phyloP scores from a whole-genome alignment of 2,888 invertebrate species.

The Heliconius cydno region DNA sequence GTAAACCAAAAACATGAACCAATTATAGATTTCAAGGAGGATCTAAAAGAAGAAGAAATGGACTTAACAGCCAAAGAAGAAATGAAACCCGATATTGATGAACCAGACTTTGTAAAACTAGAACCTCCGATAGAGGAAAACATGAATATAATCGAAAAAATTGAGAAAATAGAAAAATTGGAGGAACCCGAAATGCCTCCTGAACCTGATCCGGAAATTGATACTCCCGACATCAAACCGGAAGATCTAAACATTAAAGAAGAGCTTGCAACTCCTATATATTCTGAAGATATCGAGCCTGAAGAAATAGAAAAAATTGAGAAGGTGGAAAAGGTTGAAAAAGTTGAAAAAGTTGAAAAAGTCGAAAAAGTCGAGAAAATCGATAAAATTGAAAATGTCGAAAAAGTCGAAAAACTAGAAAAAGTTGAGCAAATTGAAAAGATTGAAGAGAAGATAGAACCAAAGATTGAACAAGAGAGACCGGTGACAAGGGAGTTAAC shows the following conservation, averaged over 20 bases:
- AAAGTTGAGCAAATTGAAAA: slow-evolving; percentile 4
- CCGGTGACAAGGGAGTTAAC: slow-evolving; percentile 65
- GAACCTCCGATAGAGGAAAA: slow-evolving; percentile 55
- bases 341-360: neutral
- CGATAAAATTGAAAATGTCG: slow-evolving; percentile 41
- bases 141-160: slow-evolving; percentile 21
- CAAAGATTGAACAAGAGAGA: slow-evolving; percentile 66
- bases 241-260: slow-evolving; percentile 33
- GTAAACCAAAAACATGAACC: slow-evolving; percentile 60
- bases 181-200: slow-evolving; percentile 43
- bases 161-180: slow-evolving; percentile 36
- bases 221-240: slow-evolving; percentile 23
- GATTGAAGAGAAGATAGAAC: slow-evolving; percentile 49
- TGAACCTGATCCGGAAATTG: slow-evolving; percentile 23
- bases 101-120: slow-evolving; percentile 66
- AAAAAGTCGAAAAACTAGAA: slow-evolving; percentile 60
- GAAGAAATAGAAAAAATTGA: neutral
- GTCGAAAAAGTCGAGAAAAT: neutral
- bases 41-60: slow-evolving; percentile 69
- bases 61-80: slow-evolving; percentile 77
- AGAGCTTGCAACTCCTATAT: slow-evolving; percentile 23
- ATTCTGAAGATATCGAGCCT: slow-evolving; percentile 26
- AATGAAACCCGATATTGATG: slow-evolving; percentile 74
- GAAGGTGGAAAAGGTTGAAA: neutral
- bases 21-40: slow-evolving; percentile 64